Evolutionary conservation across 2,113 vertebrate species (phyloP).

Genomic region (Excalfactoria chinensis): DNA sequence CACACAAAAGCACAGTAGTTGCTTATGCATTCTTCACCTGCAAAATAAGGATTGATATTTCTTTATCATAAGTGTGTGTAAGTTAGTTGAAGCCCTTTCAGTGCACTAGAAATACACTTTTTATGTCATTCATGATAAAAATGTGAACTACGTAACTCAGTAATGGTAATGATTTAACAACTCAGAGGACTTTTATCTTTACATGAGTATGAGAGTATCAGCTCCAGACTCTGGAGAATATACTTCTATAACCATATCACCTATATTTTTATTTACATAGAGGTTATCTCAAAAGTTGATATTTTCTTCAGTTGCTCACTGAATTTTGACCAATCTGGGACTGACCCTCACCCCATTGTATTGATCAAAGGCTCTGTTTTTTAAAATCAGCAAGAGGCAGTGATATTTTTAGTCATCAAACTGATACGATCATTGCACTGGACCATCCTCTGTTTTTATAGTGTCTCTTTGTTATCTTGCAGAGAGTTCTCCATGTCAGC

Average conservation of each 20-base stretch:
- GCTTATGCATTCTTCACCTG: not conserved
- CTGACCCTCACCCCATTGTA: not conserved
- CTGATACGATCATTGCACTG: not conserved
- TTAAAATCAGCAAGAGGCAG: not conserved
- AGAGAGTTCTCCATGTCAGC: not conserved
- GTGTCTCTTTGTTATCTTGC: not conserved
- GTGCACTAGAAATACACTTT: not conserved
- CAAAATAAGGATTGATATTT: slow-evolving; percentile 1
- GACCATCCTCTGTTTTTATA: not conserved
- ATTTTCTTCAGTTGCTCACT: not conserved
- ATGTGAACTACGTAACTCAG: not conserved
- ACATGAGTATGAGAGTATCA: not conserved
- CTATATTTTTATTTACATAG: not conserved
- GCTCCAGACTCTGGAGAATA: not conserved
- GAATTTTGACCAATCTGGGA: not conserved
- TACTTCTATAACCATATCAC: not conserved
- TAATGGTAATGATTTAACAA: not conserved
- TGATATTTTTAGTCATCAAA: not conserved
- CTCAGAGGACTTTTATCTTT: not conserved
- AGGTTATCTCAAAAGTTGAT: not conserved
- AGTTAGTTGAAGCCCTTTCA: not conserved
- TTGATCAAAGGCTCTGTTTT: not conserved
- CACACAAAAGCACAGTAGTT: not conserved
- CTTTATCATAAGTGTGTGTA: not conserved
- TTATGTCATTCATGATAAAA: not conserved